A percentile compares a stretch with the other conserved stretches of the same genome.
phyloP scores from a whole-genome alignment of 2,888 invertebrate genomes.

The Phorcus lineatus region DNA sequence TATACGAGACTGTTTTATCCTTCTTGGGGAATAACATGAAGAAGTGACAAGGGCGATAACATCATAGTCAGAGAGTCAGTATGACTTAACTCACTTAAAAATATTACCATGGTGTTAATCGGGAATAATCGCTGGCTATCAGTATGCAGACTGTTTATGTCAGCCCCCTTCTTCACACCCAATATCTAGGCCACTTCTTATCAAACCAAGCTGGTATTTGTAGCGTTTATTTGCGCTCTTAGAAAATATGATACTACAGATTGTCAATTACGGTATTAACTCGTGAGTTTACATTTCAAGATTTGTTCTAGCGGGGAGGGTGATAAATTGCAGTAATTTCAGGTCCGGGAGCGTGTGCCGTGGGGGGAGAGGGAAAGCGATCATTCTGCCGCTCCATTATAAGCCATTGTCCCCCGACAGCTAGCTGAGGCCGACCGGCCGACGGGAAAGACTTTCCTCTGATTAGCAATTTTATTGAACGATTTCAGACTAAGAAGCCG shows the following conservation, averaged over 20 bases:
- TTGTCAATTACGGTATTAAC: slow-evolving; percentile 7
- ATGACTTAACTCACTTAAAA: background rate
- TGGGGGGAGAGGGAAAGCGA: background rate
- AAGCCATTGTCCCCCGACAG: slow-evolving; percentile 21
- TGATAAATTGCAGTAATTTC: slow-evolving; percentile 28
- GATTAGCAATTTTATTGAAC: slow-evolving; percentile 31
- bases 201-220: background rate
- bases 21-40: too few relatives aligned
- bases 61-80: background rate
- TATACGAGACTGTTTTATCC: too few relatives aligned
- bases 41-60: background rate
- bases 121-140: slow-evolving; percentile 3
- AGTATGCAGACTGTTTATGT: slow-evolving; percentile 2
- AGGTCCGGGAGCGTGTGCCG: background rate
- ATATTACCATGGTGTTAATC: slow-evolving; percentile 1
- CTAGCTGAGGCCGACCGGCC: background rate
- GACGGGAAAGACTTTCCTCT: slow-evolving; percentile 20
- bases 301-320: background rate
- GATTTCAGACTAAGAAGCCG: slow-evolving; percentile 20
- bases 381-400: slow-evolving; percentile 24
- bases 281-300: slow-evolving; percentile 16
- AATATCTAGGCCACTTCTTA: slow-evolving; percentile 13
- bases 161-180: background rate
- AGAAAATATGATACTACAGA: slow-evolving; percentile 7
- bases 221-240: slow-evolving; percentile 3